Conservation (phyloP, 1,140 invertebrate genomes). For the Chymomyza costata region DNA sequence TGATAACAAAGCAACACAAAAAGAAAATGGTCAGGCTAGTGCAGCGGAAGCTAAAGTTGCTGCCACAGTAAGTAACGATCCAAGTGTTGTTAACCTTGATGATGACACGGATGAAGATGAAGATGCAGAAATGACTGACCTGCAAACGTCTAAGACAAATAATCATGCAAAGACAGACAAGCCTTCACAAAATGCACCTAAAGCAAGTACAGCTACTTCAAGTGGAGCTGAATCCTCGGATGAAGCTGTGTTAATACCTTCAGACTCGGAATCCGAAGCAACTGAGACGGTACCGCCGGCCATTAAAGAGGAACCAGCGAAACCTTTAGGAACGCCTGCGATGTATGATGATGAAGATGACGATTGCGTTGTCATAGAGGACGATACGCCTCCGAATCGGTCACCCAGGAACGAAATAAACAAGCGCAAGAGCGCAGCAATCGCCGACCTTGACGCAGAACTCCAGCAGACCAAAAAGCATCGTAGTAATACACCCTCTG, state of each 20-base stretch:
- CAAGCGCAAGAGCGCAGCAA: slow-evolving; percentile 46
- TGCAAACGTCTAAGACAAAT: slow-evolving; percentile 18
- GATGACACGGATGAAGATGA: slow-evolving; percentile 67
- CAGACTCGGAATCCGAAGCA: slow-evolving; percentile 65
- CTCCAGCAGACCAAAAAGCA: slow-evolving; percentile 58
- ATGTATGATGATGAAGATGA: slow-evolving; percentile 77
- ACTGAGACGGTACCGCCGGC: slow-evolving; percentile 8
- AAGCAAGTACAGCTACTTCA: slow-evolving; percentile 19
- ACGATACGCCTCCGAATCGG: slow-evolving; percentile 76
- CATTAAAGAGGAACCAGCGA: slow-evolving; percentile 28
- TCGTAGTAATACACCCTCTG: slow-evolving; percentile 49
- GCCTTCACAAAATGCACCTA: not conserved
- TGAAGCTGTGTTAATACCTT: slow-evolving; percentile 64
- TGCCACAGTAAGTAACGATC: slow-evolving; percentile 6
- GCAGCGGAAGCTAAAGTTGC: slow-evolving; percentile 28
- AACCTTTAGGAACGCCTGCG: slow-evolving; percentile 29
- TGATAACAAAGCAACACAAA: slow-evolving; percentile 26
- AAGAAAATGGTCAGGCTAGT: slow-evolving; percentile 54
- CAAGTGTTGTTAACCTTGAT: slow-evolving; percentile 53
- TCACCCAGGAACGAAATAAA: slow-evolving; percentile 39
- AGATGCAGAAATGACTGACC: slow-evolving; percentile 26
- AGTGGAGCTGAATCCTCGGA: slow-evolving; percentile 56
- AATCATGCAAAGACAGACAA: slow-evolving; percentile 6
- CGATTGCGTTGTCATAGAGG: slow-evolving; percentile 79
- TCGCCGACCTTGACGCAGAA: slow-evolving; percentile 55